Evolutionary conservation across 2,113 vertebrate species (phyloP).

Genomic region (Propithecus coquereli): DNA sequence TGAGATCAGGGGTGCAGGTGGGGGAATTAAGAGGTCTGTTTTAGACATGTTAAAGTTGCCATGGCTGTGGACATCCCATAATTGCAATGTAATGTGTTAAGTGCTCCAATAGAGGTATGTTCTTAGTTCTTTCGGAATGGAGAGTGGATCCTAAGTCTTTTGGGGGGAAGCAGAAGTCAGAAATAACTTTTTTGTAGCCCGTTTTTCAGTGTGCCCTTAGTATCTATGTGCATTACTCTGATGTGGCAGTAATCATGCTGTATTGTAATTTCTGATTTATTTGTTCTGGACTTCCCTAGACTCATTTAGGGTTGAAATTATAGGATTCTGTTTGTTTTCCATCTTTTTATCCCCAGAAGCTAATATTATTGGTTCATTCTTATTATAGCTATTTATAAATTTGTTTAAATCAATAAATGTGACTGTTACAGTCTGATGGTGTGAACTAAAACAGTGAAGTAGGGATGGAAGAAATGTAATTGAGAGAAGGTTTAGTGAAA

Average conservation of each 20-base stretch:
- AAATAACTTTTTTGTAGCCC: not conserved
- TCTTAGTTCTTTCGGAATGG: not conserved
- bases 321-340: constrained; percentile 20
- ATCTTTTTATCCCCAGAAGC: not conserved
- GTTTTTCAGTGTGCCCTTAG: not conserved
- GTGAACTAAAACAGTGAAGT: not conserved
- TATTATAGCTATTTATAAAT: not conserved
- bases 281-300: not conserved
- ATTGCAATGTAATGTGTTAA: not conserved
- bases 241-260: not conserved
- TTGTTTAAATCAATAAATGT: constrained; percentile 18
- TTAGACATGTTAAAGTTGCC: not conserved
- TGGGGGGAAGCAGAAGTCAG: not conserved
- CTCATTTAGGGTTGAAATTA: not conserved
- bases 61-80: not conserved
- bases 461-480: not conserved
- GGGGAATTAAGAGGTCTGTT: not conserved
- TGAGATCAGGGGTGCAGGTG: not conserved
- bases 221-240: not conserved
- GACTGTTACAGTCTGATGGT: not conserved
- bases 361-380: not conserved
- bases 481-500: constrained; percentile 4
- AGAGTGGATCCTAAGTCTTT: not conserved
- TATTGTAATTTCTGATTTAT: not conserved
- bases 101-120: not conserved